A percentile compares a stretch with the other conserved stretches of the same genome.
Evolutionary conservation across 2,113 vertebrate genomes (phyloP).

Genomic region (Coracopsis vasa): DNA sequence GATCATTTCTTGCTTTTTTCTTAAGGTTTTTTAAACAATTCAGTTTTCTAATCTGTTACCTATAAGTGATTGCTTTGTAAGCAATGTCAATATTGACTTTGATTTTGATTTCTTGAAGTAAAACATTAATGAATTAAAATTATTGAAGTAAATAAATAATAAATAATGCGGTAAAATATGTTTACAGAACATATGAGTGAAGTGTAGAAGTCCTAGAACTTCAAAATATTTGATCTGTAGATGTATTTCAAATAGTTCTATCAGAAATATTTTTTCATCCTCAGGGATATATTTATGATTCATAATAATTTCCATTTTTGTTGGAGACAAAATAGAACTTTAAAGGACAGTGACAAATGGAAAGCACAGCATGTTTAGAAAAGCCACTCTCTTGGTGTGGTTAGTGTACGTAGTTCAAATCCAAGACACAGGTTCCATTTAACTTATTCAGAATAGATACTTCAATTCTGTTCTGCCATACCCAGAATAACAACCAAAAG

Average conservation of each 20-base stretch:
- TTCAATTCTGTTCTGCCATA: neutral
- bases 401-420: neutral
- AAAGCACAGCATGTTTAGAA: neutral
- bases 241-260: neutral
- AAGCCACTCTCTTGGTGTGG: neutral
- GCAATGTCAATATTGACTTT: neutral
- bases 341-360: neutral
- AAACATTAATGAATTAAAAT: neutral
- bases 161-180: neutral
- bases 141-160: neutral
- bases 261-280: neutral
- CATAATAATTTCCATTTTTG: neutral
- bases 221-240: neutral
- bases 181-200: neutral
- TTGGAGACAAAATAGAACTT: neutral
- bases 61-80: neutral
- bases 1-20: neutral
- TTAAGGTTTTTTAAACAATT: neutral
- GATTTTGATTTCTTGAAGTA: neutral
- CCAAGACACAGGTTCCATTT: neutral
- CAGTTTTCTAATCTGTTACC: neutral
- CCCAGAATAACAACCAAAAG: neutral
- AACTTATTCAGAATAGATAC: neutral
- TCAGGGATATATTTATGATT: neutral
- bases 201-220: neutral